Evolutionary conservation across 2,797 vertebrate species (phyloP).

Genomic region (Tiaroga cobitis): DNA sequence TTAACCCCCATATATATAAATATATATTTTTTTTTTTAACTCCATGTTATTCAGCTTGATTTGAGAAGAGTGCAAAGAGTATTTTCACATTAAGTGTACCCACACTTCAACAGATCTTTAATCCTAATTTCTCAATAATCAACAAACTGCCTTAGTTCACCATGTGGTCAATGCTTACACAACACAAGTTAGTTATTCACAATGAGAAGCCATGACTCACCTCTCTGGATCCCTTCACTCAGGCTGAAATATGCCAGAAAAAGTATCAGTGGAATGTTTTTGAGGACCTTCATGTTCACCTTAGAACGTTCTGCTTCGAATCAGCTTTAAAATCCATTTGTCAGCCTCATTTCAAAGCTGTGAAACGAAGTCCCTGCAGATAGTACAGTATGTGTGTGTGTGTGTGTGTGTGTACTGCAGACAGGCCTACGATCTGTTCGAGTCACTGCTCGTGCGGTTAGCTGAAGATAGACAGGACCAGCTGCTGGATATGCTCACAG

Average conservation of each 20-base stretch:
- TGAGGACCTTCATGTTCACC: slow-evolving; percentile 83
- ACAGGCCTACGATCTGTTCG: slow-evolving; percentile 58
- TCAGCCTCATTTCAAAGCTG: slow-evolving; percentile 73
- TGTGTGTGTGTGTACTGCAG: slow-evolving; percentile 56
- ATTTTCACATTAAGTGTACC: too few relatives aligned
- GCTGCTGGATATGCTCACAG: slow-evolving; percentile 84
- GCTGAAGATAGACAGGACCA: slow-evolving; percentile 85
- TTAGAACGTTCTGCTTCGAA: slow-evolving; percentile 68
- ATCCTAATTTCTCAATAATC: not conserved
- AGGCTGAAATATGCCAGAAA: slow-evolving; percentile 75
- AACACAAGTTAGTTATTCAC: slow-evolving; percentile 1
- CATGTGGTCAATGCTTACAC: slow-evolving; percentile 8
- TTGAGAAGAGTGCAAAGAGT: too few relatives aligned
- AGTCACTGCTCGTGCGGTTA: slow-evolving; percentile 61
- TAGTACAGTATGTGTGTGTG: slow-evolving; percentile 63
- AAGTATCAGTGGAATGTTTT: slow-evolving; percentile 81
- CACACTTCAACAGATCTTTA: too few relatives aligned
- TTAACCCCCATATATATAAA: too few relatives aligned
- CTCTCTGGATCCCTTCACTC: slow-evolving; percentile 81
- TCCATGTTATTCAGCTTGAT: too few relatives aligned
- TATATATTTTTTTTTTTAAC: too few relatives aligned
- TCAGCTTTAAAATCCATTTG: slow-evolving; percentile 63
- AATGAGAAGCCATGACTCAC: slow-evolving; percentile 70
- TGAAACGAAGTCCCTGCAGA: slow-evolving; percentile 61
- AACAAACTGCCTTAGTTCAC: not conserved